A percentile compares a stretch with the other conserved stretches of the same genome.
These are phyloP conservation scores for Calidris pygmaea DNA, from an alignment of 2,113 vertebrate species.

Conservation along the genomic window DNA sequence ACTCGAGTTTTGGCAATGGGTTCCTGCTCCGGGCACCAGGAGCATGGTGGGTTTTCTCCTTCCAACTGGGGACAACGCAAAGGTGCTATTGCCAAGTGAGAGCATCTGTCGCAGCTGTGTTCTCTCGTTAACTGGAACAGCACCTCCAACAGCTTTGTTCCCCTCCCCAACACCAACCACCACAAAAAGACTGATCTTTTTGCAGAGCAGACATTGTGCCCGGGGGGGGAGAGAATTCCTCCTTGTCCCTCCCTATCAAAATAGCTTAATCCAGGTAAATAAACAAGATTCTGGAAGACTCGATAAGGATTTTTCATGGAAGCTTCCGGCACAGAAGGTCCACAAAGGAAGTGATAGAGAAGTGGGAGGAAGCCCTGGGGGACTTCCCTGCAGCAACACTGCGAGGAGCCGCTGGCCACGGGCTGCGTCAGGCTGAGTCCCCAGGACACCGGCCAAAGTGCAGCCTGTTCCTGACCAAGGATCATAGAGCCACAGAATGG, in stretches of 20 bases:
- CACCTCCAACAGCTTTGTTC: background rate
- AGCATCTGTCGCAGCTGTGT: background rate
- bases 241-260: background rate
- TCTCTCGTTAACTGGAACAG: background rate
- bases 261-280: background rate
- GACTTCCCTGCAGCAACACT: background rate
- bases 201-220: background rate
- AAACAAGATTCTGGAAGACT: background rate
- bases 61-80: background rate
- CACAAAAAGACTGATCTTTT: background rate
- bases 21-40: background rate
- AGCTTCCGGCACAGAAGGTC: background rate
- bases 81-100: background rate
- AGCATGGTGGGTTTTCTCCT: rapidly evolving
- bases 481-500: too few relatives aligned
- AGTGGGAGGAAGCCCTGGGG: background rate
- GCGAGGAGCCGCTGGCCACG: rapidly evolving
- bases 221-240: background rate
- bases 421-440: background rate
- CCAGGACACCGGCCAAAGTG: background rate
- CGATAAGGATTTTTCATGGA: background rate
- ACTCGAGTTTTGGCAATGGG: background rate
- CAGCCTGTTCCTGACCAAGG: background rate
- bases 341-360: background rate
- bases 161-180: background rate